Conservation (phyloP, 2,888 invertebrate species). For the Glomeris marginata region DNA sequence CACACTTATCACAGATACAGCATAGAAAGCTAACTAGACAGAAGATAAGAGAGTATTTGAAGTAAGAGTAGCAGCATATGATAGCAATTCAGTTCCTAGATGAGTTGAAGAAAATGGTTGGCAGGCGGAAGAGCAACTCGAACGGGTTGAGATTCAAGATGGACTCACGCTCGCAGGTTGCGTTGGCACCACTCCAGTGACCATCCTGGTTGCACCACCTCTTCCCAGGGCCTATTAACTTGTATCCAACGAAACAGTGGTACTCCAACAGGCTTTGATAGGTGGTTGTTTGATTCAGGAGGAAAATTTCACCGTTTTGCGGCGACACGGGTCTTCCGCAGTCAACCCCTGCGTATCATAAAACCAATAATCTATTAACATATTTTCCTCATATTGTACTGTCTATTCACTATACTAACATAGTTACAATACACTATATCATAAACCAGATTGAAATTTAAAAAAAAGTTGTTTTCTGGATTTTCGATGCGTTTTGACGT, state of each 20-base stretch:
- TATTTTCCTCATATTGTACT: conserved; percentile 1
- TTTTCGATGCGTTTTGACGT: neutral
- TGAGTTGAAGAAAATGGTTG: no score
- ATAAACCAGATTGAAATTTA: neutral
- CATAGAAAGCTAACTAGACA: no score
- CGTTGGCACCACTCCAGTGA: conserved; percentile 71
- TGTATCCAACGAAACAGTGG: conserved; percentile 72
- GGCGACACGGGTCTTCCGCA: conserved; percentile 58
- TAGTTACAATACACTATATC: neutral
- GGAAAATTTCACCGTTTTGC: conserved; percentile 71
- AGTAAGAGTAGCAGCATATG: neutral
- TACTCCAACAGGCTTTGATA: conserved; percentile 77
- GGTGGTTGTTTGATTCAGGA: conserved; percentile 65
- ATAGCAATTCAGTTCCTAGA: neutral
- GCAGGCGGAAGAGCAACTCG: neutral
- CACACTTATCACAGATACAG: no score
- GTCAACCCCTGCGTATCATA: conserved; percentile 51
- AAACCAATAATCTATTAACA: no score
- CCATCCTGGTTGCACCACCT: conserved; percentile 56
- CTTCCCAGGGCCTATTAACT: conserved; percentile 33
- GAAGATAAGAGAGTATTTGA: no score
- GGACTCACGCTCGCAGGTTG: conserved; percentile 61
- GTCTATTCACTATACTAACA: no score
- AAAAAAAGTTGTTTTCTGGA: neutral
- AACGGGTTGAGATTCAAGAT: neutral